Conservation (phyloP, 2,888 invertebrate genomes). For the Polydesmus complanatus region DNA sequence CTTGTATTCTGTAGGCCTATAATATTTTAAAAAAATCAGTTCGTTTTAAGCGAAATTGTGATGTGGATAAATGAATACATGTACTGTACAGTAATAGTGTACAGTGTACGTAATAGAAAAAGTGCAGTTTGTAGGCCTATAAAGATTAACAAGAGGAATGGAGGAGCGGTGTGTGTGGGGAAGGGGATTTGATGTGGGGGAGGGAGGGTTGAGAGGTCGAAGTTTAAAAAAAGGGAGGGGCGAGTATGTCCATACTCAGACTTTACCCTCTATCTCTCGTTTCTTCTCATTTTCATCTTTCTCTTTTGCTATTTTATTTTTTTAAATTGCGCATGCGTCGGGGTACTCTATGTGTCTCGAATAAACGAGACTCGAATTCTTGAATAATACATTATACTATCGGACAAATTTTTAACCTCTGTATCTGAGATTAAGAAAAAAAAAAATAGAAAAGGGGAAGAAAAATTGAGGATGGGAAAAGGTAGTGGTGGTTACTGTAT, state of each 20-base stretch:
- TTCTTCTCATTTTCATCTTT: too few species aligned
- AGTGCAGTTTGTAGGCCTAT: background rate
- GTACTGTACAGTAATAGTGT: too few species aligned
- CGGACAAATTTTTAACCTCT: background rate
- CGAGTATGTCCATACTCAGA: too few species aligned
- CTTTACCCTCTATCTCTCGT: too few species aligned
- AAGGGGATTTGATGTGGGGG: background rate
- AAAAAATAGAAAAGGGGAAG: background rate
- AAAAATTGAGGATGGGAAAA: too few species aligned
- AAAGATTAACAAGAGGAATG: background rate
- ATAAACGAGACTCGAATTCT: background rate
- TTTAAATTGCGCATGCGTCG: background rate
- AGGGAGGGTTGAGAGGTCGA: background rate
- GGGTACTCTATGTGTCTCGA: background rate
- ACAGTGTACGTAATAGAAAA: background rate
- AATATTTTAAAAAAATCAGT: too few species aligned
- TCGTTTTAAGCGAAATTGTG: background rate
- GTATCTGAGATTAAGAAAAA: background rate
- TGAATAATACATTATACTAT: background rate
- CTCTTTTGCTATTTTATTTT: background rate
- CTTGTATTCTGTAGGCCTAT: too few species aligned
- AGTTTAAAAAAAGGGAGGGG: background rate
- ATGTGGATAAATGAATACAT: background rate
- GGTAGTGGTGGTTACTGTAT: too few species aligned
- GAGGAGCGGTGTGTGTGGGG: background rate